A percentile compares a stretch with the other conserved stretches of the same genome.
Conservation (phyloP, 2,888 invertebrate species). For the Troglohyphantes excavatus region DNA sequence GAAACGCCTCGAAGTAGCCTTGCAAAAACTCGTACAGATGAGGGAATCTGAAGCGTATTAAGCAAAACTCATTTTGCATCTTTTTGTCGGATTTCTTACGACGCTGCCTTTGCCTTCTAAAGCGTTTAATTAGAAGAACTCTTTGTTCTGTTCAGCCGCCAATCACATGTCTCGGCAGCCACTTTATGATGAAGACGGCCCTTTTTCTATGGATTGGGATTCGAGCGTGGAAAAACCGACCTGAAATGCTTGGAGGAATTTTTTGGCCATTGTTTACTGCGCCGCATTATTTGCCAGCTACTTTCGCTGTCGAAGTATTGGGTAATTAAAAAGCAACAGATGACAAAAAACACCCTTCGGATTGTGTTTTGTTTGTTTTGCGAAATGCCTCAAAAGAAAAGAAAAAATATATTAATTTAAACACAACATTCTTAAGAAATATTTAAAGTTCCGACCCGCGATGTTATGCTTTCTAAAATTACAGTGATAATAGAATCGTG, state of each 20-base stretch:
- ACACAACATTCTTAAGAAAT: not conserved
- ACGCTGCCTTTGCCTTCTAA: conserved; percentile 18
- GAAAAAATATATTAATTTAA: not conserved
- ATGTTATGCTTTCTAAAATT: not conserved
- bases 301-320: conserved; percentile 42
- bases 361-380: conserved; percentile 33
- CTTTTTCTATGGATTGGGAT: not conserved
- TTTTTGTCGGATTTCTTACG: conserved; percentile 61
- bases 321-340: conserved; percentile 49
- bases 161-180: conserved; percentile 67
- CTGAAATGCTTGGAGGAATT: conserved; percentile 42
- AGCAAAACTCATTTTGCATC: conserved; percentile 78
- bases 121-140: conserved; percentile 72
- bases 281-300: conserved; percentile 50
- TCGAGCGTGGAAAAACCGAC: conserved; percentile 22
- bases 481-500: not conserved
- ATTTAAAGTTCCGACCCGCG: not conserved
- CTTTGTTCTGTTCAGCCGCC: conserved; percentile 61
- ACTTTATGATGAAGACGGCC: conserved; percentile 60
- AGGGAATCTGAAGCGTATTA: conserved; percentile 65
- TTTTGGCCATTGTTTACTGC: conserved; percentile 57
- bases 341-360: not conserved
- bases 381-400: not conserved
- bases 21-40: conserved; percentile 64
- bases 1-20: conserved; percentile 55